Evolutionary conservation across 1,140 invertebrate genomes (phyloP).

Genomic region (Drosophila grimshawi): DNA sequence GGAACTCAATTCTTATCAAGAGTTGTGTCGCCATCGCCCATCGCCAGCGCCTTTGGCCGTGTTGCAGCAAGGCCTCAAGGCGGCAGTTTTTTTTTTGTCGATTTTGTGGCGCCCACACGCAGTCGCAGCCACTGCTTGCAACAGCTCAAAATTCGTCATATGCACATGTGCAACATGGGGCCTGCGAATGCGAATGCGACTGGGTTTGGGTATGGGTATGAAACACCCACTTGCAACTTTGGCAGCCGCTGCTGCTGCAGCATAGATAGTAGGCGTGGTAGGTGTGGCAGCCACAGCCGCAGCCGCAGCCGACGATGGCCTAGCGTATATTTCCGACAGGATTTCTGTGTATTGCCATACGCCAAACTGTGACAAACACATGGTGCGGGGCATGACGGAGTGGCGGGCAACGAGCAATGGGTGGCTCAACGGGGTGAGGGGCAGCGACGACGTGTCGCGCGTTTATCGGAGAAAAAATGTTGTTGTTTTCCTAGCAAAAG

Average conservation of each 20-base stretch:
- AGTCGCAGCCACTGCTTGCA: slow-evolving; percentile 17
- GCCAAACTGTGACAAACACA: slow-evolving; percentile 12
- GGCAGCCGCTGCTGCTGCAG: slow-evolving; percentile 7
- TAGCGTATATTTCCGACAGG: slow-evolving; percentile 55
- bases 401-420: too few species aligned
- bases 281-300: slow-evolving; percentile 47
- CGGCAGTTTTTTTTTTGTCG: slow-evolving; percentile 19
- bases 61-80: slow-evolving; percentile 17
- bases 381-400: not conserved
- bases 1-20: slow-evolving; percentile 74
- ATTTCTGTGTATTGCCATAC: slow-evolving; percentile 37
- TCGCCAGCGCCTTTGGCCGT: slow-evolving; percentile 51
- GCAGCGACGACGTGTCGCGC: not conserved
- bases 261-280: slow-evolving; percentile 35
- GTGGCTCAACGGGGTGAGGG: not conserved
- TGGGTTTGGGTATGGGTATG: slow-evolving; percentile 19
- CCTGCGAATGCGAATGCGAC: slow-evolving; percentile 15
- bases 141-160: slow-evolving; percentile 76
- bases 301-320: not conserved
- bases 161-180: slow-evolving; percentile 43
- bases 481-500: slow-evolving; percentile 15
- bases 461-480: slow-evolving; percentile 5
- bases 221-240: slow-evolving; percentile 49
- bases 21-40: slow-evolving; percentile 71
- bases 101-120: slow-evolving; percentile 56